Conservation (phyloP, 2,888 invertebrate species). For the Stenodema calcarata region DNA sequence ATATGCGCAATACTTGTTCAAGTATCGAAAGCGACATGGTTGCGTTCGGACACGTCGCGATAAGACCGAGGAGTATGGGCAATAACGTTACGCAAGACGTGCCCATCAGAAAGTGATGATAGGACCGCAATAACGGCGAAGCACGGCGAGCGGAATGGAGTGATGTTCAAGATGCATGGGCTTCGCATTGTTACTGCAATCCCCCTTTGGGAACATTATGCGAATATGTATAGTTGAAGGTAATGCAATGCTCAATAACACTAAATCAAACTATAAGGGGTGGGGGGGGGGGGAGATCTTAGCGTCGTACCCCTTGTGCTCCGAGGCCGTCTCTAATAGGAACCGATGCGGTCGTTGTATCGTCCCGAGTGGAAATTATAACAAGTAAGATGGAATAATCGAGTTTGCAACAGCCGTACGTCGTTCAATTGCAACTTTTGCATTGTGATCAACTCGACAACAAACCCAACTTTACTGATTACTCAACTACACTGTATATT, state of each 20-base stretch:
- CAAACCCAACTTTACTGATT: too few relatives aligned
- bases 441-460: too few relatives aligned
- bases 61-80: not conserved
- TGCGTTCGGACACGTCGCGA: not conserved
- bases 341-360: not conserved
- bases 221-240: not conserved
- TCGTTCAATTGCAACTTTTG: too few relatives aligned
- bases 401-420: too few relatives aligned
- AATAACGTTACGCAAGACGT: not conserved
- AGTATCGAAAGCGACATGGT: not conserved
- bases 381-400: too few relatives aligned
- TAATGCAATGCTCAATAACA: slow-evolving; percentile 27
- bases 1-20: too few relatives aligned
- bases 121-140: not conserved
- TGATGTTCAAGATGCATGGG: not conserved
- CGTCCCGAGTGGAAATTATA: not conserved
- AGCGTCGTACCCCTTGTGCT: not conserved
- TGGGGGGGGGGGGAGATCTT: not conserved
- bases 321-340: not conserved
- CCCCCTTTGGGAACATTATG: not conserved
- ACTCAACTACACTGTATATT: too few relatives aligned
- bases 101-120: not conserved
- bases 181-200: not conserved
- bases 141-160: not conserved
- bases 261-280: slow-evolving; percentile 17